Conservation (phyloP, 2,113 vertebrate genomes). For the Paradoxurus hermaphroditus region DNA sequence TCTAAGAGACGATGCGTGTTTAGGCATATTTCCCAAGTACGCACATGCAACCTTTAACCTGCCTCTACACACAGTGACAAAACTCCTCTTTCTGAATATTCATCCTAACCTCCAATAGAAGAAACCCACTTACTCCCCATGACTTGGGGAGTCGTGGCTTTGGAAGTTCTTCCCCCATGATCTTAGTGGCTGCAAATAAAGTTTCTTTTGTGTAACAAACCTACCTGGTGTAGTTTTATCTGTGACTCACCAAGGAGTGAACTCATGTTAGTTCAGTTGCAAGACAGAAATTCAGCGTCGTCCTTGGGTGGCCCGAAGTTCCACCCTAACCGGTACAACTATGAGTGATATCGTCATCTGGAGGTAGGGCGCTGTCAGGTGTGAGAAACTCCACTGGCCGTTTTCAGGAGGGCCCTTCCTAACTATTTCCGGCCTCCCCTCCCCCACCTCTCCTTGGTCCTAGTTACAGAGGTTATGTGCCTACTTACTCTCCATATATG, state of each 20-base stretch:
- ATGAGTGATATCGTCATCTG: too few species aligned
- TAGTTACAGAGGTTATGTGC: neutral
- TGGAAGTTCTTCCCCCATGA: neutral
- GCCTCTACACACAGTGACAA: neutral
- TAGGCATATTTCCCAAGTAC: neutral
- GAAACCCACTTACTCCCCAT: neutral
- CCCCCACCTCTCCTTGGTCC: neutral
- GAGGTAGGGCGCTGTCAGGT: neutral
- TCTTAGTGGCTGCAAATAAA: neutral
- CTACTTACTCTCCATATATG: neutral
- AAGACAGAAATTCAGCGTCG: neutral
- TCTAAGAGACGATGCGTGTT: neutral
- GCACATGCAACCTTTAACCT: neutral
- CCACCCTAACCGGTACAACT: neutral
- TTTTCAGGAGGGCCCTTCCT: neutral
- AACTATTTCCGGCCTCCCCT: neutral
- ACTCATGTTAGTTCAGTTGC: neutral
- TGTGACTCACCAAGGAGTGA: neutral
- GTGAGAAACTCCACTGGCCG: neutral
- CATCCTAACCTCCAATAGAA: neutral
- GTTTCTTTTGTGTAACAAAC: neutral
- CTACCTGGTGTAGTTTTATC: neutral
- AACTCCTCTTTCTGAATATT: neutral
- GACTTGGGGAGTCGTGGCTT: neutral
- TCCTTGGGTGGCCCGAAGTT: neutral